These are phyloP conservation scores for Bos javanicus DNA, from an alignment of 2,113 vertebrate genomes.

Conservation along the genomic window DNA sequence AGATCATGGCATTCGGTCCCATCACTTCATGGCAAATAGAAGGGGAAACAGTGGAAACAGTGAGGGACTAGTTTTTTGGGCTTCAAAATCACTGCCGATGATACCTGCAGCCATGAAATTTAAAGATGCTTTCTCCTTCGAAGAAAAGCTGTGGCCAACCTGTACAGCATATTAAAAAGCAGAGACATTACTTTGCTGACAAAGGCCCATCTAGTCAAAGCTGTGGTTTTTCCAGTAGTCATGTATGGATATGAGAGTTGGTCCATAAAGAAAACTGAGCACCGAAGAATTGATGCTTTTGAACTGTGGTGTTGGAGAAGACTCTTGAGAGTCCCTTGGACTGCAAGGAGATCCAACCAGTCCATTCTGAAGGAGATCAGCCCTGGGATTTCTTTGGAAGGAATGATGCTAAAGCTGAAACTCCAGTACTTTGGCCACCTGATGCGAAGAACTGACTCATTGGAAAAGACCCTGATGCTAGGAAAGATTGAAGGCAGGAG, in stretches of 20 bases:
- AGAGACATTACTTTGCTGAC: neutral
- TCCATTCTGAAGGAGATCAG: neutral
- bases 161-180: neutral
- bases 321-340: neutral
- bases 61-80: neutral
- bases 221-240: neutral
- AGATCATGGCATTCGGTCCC: neutral
- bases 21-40: neutral
- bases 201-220: neutral
- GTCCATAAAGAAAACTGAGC: neutral
- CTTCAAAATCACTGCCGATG: neutral
- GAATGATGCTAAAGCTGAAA: neutral
- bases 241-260: neutral
- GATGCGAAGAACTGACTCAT: neutral
- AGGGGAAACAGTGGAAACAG: neutral
- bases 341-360: neutral
- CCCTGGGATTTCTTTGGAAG: neutral
- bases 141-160: neutral
- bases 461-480: neutral
- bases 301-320: neutral
- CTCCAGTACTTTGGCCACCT: neutral
- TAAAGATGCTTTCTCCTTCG: neutral
- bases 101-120: neutral
- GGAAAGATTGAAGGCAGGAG: neutral
- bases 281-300: neutral